Percentiles rank a stretch among this genome's conserved stretches.
phyloP scores from a whole-genome alignment of 2,888 invertebrate species.

The Drosophila paranaensis region DNA sequence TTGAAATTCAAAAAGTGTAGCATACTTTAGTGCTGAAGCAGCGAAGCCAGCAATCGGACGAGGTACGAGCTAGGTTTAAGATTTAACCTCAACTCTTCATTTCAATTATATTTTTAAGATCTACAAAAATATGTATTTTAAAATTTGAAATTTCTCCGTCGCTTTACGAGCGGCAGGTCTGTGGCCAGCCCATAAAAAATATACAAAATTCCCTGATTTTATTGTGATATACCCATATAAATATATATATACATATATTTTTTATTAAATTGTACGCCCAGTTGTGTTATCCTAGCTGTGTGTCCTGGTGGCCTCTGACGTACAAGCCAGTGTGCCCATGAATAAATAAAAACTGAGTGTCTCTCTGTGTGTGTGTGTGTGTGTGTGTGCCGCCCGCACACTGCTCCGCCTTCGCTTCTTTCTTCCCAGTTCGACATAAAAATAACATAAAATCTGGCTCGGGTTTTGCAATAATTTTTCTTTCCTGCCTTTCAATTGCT shows the following conservation, averaged over 20 bases:
- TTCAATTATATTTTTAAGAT: not conserved
- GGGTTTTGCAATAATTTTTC: constrained; percentile 48
- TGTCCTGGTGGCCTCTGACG: constrained; percentile 40
- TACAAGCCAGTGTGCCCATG: constrained; percentile 61
- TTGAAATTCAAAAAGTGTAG: constrained; percentile 63
- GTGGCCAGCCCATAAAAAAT: constrained; percentile 36
- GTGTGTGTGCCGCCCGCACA: constrained; percentile 25
- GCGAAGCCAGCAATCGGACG: constrained; percentile 19
- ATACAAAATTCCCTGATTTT: constrained; percentile 42
- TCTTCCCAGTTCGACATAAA: constrained; percentile 58
- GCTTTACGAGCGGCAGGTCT: constrained; percentile 50
- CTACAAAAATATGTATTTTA: not conserved
- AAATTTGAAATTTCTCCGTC: not conserved
- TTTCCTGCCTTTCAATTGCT: constrained; percentile 33
- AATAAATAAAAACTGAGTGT: constrained; percentile 62
- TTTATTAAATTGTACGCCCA: constrained; percentile 43
- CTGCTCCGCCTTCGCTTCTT: not conserved
- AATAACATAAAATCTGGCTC: constrained; percentile 69
- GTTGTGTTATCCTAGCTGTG: constrained; percentile 35
- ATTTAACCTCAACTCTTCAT: constrained; percentile 1
- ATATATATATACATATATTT: constrained; percentile 13
- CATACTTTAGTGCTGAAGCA: constrained; percentile 44
- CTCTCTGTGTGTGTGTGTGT: constrained; percentile 16
- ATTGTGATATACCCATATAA: constrained; percentile 14
- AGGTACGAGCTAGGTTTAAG: constrained; percentile 53